Conservation (phyloP, 1,140 invertebrate genomes). For the Metopolophium dirhodum region DNA sequence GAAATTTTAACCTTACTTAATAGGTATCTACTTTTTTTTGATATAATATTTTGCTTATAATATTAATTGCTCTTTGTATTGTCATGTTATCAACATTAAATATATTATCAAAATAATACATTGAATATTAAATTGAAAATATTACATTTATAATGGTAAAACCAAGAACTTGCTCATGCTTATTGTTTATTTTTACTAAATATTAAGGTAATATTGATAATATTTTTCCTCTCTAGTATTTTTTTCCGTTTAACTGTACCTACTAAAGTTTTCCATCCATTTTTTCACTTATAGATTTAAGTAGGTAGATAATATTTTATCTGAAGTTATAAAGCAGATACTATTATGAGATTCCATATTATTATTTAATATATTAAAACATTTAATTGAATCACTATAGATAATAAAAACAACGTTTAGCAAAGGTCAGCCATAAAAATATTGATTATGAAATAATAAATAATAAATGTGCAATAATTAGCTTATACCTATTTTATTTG, state of each 20-base stretch:
- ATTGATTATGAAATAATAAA: neutral
- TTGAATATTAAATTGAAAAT: neutral
- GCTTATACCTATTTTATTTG: neutral
- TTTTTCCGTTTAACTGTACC: neutral
- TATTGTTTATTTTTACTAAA: slow-evolving; percentile 11
- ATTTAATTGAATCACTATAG: neutral
- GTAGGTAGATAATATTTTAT: too few species aligned
- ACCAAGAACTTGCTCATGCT: neutral
- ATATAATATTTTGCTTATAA: too few species aligned
- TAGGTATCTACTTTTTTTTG: too few species aligned
- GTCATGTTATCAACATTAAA: neutral
- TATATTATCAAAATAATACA: neutral
- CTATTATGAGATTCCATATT: neutral
- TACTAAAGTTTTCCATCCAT: neutral
- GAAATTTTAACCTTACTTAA: neutral
- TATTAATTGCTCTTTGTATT: neutral
- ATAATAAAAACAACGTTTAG: slow-evolving; percentile 58
- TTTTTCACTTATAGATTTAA: too few species aligned
- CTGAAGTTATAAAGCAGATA: neutral
- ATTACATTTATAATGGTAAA: neutral
- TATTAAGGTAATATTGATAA: neutral
- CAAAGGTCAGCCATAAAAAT: neutral
- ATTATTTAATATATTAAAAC: neutral
- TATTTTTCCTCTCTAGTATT: neutral
- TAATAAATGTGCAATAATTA: neutral